phyloP scores from a whole-genome alignment of 1,140 invertebrate species.

The Trichoplusia ni region DNA sequence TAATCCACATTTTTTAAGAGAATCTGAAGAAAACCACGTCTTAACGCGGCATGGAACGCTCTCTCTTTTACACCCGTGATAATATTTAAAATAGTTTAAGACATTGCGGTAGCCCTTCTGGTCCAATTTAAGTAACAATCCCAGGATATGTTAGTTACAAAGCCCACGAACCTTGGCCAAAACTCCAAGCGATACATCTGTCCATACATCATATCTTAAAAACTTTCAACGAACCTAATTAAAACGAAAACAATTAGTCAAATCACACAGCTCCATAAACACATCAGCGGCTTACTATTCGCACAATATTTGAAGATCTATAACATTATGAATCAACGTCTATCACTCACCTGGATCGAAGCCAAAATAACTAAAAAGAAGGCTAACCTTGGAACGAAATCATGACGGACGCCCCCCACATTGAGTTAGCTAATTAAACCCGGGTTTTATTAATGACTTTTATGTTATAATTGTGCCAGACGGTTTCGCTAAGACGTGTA shows the following conservation, averaged over 20 bases:
- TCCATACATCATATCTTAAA: neutral
- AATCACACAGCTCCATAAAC: neutral
- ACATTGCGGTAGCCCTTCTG: no score
- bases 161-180: no score
- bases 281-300: neutral
- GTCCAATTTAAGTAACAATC: no score
- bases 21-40: no score
- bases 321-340: slow-evolving; percentile 49
- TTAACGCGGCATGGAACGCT: no score
- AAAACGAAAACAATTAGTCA: slow-evolving; percentile 16
- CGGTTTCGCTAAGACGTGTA: neutral
- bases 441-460: slow-evolving; percentile 30
- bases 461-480: slow-evolving; percentile 21
- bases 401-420: slow-evolving; percentile 23
- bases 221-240: no score
- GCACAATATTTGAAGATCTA: slow-evolving; percentile 10
- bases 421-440: slow-evolving; percentile 20
- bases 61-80: no score
- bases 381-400: slow-evolving; percentile 27
- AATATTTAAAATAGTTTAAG: no score
- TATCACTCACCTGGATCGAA: slow-evolving; percentile 20
- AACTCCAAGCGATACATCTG: no score
- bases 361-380: slow-evolving; percentile 18
- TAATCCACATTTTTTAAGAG: no score
- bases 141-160: no score